Conservation (phyloP, 2,113 vertebrate species). For the Prolemur simus region DNA sequence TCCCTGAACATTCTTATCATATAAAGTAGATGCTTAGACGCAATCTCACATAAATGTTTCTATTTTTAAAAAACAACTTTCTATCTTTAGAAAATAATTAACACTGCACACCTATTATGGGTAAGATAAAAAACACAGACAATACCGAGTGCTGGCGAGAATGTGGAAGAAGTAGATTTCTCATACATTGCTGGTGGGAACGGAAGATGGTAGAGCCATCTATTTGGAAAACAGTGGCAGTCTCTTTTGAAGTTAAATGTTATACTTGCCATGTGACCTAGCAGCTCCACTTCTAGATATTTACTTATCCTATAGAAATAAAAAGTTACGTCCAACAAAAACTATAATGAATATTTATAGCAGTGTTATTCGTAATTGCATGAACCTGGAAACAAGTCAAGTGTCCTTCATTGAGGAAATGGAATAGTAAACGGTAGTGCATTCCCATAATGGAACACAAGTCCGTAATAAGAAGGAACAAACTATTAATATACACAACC, state of each 20-base stretch:
- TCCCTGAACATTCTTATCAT: background rate
- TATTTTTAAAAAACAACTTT: background rate
- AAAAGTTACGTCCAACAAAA: background rate
- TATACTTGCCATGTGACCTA: background rate
- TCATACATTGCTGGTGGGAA: background rate
- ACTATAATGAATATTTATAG: background rate
- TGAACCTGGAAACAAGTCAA: background rate
- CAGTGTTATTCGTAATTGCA: background rate
- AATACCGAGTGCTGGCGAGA: background rate
- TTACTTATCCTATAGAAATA: background rate
- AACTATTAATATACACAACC: background rate
- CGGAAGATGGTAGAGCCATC: background rate
- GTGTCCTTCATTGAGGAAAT: background rate
- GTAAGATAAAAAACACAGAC: background rate
- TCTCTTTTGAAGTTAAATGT: background rate
- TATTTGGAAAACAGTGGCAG: background rate
- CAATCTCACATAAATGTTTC: background rate
- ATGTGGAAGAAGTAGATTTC: too few relatives aligned
- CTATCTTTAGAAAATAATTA: background rate
- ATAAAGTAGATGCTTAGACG: background rate
- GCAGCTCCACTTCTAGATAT: background rate
- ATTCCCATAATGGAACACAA: background rate
- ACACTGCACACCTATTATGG: background rate
- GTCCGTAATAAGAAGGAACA: background rate
- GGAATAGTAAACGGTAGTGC: background rate